Conservation (phyloP, 2,888 invertebrate species). For the Chloroclystis v-ata region DNA sequence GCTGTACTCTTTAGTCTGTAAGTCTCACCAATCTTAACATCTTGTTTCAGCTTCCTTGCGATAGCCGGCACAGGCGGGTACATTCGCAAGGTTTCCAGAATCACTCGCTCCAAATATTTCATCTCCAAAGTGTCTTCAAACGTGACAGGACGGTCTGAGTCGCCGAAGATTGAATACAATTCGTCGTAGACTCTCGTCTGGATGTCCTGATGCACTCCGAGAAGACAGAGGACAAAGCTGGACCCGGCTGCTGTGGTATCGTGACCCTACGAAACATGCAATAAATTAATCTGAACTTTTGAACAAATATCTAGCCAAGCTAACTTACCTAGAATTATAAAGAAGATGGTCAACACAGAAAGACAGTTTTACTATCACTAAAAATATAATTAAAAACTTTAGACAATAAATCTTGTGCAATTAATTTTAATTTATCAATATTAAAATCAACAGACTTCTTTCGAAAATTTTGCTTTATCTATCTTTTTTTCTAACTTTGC, state of each 20-base stretch:
- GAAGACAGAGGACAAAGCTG: constrained; percentile 89
- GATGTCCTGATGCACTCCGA: constrained; percentile 88
- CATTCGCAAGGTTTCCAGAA: constrained; percentile 86
- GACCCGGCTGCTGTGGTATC: constrained; percentile 84
- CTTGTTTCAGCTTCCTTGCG: constrained; percentile 83
- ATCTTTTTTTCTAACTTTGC: no score
- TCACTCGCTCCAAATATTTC: constrained; percentile 88
- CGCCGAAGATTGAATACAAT: constrained; percentile 85
- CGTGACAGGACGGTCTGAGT: constrained; percentile 85
- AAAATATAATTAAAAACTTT: no score
- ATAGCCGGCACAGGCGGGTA: constrained; percentile 89
- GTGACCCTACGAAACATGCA: constrained; percentile 57
- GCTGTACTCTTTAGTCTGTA: no score
- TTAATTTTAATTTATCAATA: no score
- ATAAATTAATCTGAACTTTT: no score
- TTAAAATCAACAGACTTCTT: no score
- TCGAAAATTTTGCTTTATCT: no score
- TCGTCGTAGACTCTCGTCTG: constrained; percentile 87
- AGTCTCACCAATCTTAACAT: constrained; percentile 80
- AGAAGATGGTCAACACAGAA: no score
- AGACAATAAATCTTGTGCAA: no score
- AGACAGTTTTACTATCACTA: no score
- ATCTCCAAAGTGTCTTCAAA: constrained; percentile 87
- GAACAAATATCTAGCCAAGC: no score
- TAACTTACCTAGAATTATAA: no score